Percentiles rank a stretch among this genome's conserved stretches.
phyloP scores from a whole-genome alignment of 2,113 vertebrate species.

The Oenanthe melanoleuca region DNA sequence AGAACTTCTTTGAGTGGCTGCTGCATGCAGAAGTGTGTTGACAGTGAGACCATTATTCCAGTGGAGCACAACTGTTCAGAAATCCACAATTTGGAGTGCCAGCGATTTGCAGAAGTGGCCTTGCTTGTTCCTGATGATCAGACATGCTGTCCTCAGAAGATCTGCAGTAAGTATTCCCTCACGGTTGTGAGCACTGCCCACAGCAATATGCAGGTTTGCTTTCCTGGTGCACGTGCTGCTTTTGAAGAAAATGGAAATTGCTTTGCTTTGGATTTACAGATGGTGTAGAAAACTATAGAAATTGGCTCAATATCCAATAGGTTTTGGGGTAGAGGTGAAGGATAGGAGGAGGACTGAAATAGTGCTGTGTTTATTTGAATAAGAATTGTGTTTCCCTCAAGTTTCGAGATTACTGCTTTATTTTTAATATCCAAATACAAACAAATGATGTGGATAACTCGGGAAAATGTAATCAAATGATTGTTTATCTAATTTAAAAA shows the following conservation, averaged over 20 bases:
- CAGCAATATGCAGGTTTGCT: not conserved
- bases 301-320: not conserved
- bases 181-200: not conserved
- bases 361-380: not conserved
- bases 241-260: not conserved
- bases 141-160: conserved; percentile 88
- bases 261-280: not conserved
- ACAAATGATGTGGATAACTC: not conserved
- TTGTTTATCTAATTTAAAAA: not conserved
- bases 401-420: not conserved
- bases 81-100: conserved; percentile 72
- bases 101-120: conserved; percentile 82
- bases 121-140: conserved; percentile 82
- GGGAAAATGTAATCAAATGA: not conserved
- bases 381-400: not conserved
- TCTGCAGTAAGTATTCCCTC: conserved; percentile 83
- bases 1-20: conserved; percentile 87
- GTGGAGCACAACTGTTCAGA: conserved; percentile 85
- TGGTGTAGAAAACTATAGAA: not conserved
- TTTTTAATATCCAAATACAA: not conserved
- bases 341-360: not conserved
- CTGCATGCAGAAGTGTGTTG: conserved; percentile 88
- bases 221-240: not conserved
- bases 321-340: not conserved
- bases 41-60: conserved; percentile 83